phyloP scores from a whole-genome alignment of 1,140 invertebrate genomes.

The Hylaeus anthracinus region DNA sequence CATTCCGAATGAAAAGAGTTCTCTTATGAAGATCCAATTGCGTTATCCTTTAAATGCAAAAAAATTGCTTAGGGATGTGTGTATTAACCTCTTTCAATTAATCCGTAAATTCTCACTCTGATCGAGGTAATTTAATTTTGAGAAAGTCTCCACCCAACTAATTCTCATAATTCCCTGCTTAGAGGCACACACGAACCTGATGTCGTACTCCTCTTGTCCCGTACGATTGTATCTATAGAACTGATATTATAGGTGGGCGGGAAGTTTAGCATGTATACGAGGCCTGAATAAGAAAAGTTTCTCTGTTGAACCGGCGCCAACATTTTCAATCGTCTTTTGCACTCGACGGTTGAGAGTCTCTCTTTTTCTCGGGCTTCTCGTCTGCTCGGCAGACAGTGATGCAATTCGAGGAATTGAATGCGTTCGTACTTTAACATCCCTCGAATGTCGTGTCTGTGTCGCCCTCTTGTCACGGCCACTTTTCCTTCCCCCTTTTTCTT shows the following conservation, averaged over 20 bases:
- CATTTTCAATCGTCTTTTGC: slow-evolving; percentile 76
- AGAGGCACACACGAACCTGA: not conserved
- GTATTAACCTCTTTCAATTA: too few relatives aligned
- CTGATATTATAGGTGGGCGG: slow-evolving; percentile 67
- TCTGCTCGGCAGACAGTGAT: slow-evolving; percentile 57
- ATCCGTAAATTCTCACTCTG: too few relatives aligned
- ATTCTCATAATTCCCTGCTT: not conserved
- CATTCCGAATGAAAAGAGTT: too few relatives aligned
- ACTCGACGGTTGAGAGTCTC: slow-evolving; percentile 53
- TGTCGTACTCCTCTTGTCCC: slow-evolving; percentile 1
- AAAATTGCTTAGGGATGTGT: too few relatives aligned
- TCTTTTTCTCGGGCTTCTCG: slow-evolving; percentile 39
- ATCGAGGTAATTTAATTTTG: too few relatives aligned
- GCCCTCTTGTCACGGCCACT: slow-evolving; percentile 59
- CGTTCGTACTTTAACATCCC: slow-evolving; percentile 67
- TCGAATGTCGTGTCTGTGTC: slow-evolving; percentile 56
- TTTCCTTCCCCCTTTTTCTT: slow-evolving; percentile 39
- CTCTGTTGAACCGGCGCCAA: slow-evolving; percentile 73
- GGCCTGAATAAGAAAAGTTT: slow-evolving; percentile 69
- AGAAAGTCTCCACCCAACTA: too few relatives aligned
- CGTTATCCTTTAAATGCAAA: too few relatives aligned
- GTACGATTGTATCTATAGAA: slow-evolving; percentile 60
- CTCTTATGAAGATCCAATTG: too few relatives aligned
- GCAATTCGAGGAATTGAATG: slow-evolving; percentile 71
- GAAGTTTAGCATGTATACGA: slow-evolving; percentile 69